phyloP scores from a whole-genome alignment of 2,113 vertebrate species.

The Hypanus sabinus region DNA sequence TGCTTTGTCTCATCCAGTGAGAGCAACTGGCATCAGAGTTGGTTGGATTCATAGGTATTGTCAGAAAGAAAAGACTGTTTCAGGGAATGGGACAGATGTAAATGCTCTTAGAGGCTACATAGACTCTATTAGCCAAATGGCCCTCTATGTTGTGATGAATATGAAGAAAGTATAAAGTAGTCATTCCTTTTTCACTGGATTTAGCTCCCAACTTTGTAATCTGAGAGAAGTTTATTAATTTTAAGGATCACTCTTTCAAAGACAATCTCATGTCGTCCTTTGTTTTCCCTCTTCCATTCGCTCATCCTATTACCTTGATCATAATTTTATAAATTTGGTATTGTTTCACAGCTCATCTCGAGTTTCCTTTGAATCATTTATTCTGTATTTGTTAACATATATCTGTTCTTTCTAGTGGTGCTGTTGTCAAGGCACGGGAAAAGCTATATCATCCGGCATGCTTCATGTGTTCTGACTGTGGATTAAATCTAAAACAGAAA shows the following conservation, averaged over 20 bases:
- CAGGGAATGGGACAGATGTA: too few species aligned
- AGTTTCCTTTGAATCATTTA: neutral
- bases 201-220: neutral
- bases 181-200: neutral
- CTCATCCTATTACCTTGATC: neutral
- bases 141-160: too few species aligned
- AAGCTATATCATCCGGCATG: conserved; percentile 95
- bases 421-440: conserved; percentile 91
- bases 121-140: too few species aligned
- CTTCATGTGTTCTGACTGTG: conserved; percentile 90
- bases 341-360: neutral
- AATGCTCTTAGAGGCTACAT: too few species aligned
- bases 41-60: too few species aligned
- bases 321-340: neutral
- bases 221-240: neutral
- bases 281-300: neutral
- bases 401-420: conserved; percentile 62
- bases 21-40: too few species aligned
- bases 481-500: conserved; percentile 83
- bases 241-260: neutral
- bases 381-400: neutral
- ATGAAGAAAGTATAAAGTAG: neutral
- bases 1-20: neutral
- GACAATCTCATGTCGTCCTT: too few species aligned
- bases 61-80: too few species aligned